These are phyloP conservation scores for Acanthornis magna DNA, from an alignment of 2,797 vertebrate species.

Conservation along the genomic window DNA sequence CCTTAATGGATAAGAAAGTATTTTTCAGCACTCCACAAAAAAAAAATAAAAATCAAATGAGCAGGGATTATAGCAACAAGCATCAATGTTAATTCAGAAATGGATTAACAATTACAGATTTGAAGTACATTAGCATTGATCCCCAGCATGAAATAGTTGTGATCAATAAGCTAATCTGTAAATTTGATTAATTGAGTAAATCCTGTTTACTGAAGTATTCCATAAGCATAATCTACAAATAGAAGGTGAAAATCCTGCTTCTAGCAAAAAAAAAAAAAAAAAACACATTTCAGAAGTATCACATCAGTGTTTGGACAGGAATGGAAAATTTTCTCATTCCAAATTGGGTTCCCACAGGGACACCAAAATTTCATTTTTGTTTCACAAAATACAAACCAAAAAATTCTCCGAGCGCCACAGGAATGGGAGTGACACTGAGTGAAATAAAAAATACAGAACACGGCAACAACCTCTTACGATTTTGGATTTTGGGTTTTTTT, in stretches of 20 bases:
- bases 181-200: constrained; percentile 90
- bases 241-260: constrained; percentile 12
- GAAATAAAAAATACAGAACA: background rate
- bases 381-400: background rate
- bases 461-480: background rate
- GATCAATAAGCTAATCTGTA: constrained; percentile 92
- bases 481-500: background rate
- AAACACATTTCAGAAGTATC: background rate
- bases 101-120: constrained; percentile 83
- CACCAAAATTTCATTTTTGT: background rate
- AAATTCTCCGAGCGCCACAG: background rate
- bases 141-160: constrained; percentile 69
- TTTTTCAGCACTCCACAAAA: constrained; percentile 12
- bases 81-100: constrained; percentile 82
- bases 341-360: background rate
- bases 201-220: constrained; percentile 82
- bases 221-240: constrained; percentile 67
- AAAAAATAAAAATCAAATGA: constrained; percentile 56
- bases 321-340: background rate
- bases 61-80: constrained; percentile 72
- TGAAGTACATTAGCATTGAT: constrained; percentile 92
- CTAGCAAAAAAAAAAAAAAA: background rate
- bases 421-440: background rate
- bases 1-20: constrained; percentile 38
- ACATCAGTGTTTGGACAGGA: background rate